Base-by-base conservation (phyloP, 2,113 vertebrate species). In the Nannospalax galili region DNA sequence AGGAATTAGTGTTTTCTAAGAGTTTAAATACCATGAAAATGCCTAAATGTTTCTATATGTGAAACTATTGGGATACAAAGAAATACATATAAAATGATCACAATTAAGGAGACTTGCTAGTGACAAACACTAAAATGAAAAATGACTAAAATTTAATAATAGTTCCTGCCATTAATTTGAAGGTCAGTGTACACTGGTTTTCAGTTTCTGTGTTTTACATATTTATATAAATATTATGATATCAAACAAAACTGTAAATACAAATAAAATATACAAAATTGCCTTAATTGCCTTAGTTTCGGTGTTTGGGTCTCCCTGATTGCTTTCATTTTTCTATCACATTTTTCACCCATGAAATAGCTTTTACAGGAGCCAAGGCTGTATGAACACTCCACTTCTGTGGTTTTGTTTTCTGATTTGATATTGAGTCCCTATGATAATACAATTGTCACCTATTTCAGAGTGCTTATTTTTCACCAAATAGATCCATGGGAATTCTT, bases 21-120 rank as follows among this genome's bases (percentile, higher is more conserved):
- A 69, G 16, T 80, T 93, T 90, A 92, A 97, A 64, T 5, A 75
- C 35, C 73, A 82, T 62, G 20, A 62, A 91, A 78, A 67, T 62
- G 16, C n/a, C 9, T 28, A 75, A 74, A 0, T 3, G 32, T 87
- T 85, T 96, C 65, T 84, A 16, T 56, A 67, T 89, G 67, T 86
- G 35, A 93, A 84, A 91, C 70, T 89, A 86, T 75, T 12, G 17
- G 9, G 10, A 37, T 80, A 48, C 9, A 86, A 45, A 91, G 73
- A 11, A 73, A n/a, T 72, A 72, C 64, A 20, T 69, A 37, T 65
- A 56, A 84, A 90, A 77, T 84, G 37, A 79, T 52, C 14, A 82
- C 30, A 58, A 40, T 17, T 22, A 28, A 32, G 22, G 78, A 82
- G 74, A 65, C 11, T 40, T 88, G 26, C 24, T 35, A 56, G 45